These are phyloP conservation scores for Pipistrellus kuhlii DNA, from an alignment of 2,797 vertebrate genomes.

Conservation along the genomic window DNA sequence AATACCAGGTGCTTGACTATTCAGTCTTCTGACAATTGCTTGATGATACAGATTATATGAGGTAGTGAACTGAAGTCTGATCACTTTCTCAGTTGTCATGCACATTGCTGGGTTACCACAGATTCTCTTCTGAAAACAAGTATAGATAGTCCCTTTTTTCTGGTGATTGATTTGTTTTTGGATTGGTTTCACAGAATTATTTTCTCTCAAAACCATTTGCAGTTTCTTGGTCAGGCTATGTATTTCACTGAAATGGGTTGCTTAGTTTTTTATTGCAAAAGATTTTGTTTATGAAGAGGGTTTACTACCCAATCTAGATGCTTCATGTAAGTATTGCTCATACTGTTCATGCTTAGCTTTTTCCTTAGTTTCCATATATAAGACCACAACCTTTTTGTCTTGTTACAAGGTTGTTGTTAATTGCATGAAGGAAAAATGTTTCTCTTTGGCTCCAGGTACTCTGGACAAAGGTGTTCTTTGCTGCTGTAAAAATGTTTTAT, in stretches of 20 bases:
- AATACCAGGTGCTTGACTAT: not conserved
- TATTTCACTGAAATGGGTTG: conserved; percentile 20
- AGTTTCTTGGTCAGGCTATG: conserved; percentile 23
- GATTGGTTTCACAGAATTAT: conserved; percentile 41
- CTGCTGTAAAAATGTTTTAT: conserved; percentile 62
- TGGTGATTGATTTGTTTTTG: conserved; percentile 24
- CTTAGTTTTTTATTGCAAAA: conserved; percentile 46
- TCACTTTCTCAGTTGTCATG: not conserved
- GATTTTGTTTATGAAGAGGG: not conserved
- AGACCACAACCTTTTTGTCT: conserved; percentile 39
- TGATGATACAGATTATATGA: not conserved
- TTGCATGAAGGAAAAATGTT: conserved; percentile 33
- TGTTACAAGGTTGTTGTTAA: conserved; percentile 56
- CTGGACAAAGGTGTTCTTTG: conserved; percentile 54
- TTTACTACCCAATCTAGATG: conserved; percentile 55
- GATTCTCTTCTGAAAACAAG: conserved; percentile 5
- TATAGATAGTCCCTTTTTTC: not conserved
- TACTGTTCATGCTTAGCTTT: conserved; percentile 47
- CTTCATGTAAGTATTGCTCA: conserved; percentile 39
- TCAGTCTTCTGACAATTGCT: not conserved
- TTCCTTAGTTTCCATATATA: conserved; percentile 63
- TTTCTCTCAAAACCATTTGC: conserved; percentile 22
- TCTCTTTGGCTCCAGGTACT: conserved; percentile 42
- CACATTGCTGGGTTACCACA: conserved; percentile 2
- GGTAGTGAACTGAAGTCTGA: not conserved